Conservation (phyloP, 2,888 invertebrate species). For the Agriopis marginaria region DNA sequence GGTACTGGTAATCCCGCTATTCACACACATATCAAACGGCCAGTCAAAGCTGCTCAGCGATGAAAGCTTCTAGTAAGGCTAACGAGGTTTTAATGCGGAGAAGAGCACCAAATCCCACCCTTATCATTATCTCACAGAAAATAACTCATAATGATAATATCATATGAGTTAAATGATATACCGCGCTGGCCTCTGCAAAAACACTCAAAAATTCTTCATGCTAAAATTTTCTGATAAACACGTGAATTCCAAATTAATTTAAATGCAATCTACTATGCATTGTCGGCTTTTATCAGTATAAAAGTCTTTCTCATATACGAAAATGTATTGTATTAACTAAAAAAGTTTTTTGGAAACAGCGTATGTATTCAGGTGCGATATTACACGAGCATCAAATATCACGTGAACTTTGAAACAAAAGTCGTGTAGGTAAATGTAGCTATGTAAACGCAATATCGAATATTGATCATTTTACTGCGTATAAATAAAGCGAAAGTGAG, state of each 20-base stretch:
- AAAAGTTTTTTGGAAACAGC: conserved; percentile 35
- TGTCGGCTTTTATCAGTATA: conserved; percentile 28
- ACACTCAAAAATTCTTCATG: conserved; percentile 38
- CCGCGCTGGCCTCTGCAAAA: conserved; percentile 59
- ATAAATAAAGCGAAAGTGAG: conserved; percentile 83
- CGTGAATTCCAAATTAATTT: conserved; percentile 36
- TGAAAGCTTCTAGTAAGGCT: conserved; percentile 67
- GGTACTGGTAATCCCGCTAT: conserved; percentile 18
- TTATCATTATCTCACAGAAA: conserved; percentile 75
- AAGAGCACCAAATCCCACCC: conserved; percentile 63
- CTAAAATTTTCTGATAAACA: conserved; percentile 18
- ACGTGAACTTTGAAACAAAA: conserved; percentile 45
- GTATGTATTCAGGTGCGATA: conserved; percentile 28
- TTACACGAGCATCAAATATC: conserved; percentile 30
- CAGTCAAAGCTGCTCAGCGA: conserved; percentile 60
- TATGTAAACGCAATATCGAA: conserved; percentile 74
- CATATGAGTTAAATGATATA: conserved; percentile 50
- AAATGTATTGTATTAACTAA: conserved; percentile 21
- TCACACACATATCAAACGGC: conserved; percentile 39
- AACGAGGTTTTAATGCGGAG: conserved; percentile 82
- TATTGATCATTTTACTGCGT: conserved; percentile 82
- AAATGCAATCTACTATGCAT: conserved; percentile 35
- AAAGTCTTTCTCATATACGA: conserved; percentile 21
- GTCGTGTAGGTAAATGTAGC: conserved; percentile 52
- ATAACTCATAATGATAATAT: conserved; percentile 71